phyloP scores from a whole-genome alignment of 2,888 invertebrate species.

The Lordiphosa fenestrarum region DNA sequence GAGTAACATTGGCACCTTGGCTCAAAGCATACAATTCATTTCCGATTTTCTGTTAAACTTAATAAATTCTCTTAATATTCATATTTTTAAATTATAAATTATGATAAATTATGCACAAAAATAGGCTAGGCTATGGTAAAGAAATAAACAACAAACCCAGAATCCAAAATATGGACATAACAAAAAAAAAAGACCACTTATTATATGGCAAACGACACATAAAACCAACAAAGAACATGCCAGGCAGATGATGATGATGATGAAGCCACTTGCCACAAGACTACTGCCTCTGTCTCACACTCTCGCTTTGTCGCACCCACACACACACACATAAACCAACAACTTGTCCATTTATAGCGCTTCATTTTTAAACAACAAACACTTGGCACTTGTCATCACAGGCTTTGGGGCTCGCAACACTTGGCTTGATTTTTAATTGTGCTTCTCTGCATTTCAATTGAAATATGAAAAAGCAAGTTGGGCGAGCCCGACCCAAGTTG shows the following conservation, averaged over 20 bases:
- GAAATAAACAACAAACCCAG: slow-evolving; percentile 16
- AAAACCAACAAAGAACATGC: slow-evolving; percentile 27
- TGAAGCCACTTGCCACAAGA: slow-evolving; percentile 52
- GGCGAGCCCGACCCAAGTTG: slow-evolving; percentile 16
- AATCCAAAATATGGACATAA: slow-evolving; percentile 50
- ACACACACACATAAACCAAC: slow-evolving; percentile 15
- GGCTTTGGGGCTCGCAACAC: slow-evolving; percentile 43
- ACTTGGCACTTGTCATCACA: slow-evolving; percentile 42
- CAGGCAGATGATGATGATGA: slow-evolving; percentile 23
- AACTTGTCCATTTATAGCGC: slow-evolving; percentile 58
- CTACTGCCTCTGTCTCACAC: not conserved
- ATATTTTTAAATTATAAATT: too few species aligned
- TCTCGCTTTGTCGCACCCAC: too few species aligned
- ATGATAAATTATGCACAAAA: too few species aligned
- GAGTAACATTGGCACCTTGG: too few species aligned
- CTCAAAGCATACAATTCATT: too few species aligned
- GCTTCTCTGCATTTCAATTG: slow-evolving; percentile 60
- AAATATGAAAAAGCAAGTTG: slow-evolving; percentile 41
- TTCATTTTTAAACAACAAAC: slow-evolving; percentile 39
- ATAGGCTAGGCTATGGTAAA: too few species aligned
- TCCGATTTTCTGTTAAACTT: too few species aligned
- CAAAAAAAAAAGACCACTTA: not conserved
- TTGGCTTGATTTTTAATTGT: slow-evolving; percentile 60
- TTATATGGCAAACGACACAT: slow-evolving; percentile 28
- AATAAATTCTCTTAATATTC: too few species aligned